Evolutionary conservation across 2,797 vertebrate genomes (phyloP), one percentile per base, ranked within the genome.

Genomic region (Melanotaenia pygmaea): DNA sequence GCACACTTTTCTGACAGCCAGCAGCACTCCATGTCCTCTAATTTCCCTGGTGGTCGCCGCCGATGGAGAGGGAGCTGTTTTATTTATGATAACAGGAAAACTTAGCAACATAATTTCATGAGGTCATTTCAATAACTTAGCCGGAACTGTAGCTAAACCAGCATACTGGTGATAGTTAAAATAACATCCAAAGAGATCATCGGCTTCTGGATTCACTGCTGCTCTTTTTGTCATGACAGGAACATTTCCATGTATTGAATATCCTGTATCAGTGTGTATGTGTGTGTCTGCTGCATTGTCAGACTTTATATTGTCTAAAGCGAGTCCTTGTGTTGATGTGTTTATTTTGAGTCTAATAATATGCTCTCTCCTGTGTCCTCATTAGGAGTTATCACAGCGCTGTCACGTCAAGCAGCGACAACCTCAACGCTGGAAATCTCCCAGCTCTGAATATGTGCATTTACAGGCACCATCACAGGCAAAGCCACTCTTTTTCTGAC

Each of bases 341-440:
- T 83, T 80, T 81, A 84, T 86, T 84, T 67, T 69, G 26, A 77
- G 72, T 70, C 59, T 72, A 79, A 86, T 85, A 67, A 59, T 73
- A 77, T 56, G 61, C 74, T 84, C 68, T 85, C 84, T 87, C 83
- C 65, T 74, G 83, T 66, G 85, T 81, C 71, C 77, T 85, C 87
- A 86, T 89, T 89, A 87, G 83, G 53, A 64, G 81, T 75, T 79
- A 77, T 81, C 79, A 81, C 76, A 68, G 80, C 3, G 18, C 59
- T 70, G 81, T 81, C 79, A 75, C 79, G 83, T 85, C 79, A 80
- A 74, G 38, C 65, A 65, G 67, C 3, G 57, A 80, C 70, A 67
- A 72, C 70, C 76, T 78, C 70, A 65, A 82, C 63, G 43, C 65
- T 64, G 51, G 45, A 77, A 77, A 74, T 80, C 76, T 73, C 75